phyloP scores from a whole-genome alignment of 2,797 vertebrate species.

The Babyrousa celebensis region DNA sequence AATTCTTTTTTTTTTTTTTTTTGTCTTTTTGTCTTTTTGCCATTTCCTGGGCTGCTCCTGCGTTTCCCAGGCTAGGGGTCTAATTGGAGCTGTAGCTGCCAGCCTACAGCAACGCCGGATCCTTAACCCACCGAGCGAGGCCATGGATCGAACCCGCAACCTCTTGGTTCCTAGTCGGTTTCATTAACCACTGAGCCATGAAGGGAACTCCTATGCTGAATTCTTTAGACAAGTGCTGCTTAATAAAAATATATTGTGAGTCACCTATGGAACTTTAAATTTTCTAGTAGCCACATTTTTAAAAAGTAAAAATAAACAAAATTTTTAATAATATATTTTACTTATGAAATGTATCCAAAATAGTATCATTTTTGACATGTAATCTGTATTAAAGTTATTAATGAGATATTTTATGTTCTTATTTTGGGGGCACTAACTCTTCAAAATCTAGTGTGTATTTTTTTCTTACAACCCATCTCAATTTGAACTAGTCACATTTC shows the following conservation, averaged over 20 bases:
- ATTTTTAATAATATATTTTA: constrained; percentile 50
- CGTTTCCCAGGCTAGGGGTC: no score
- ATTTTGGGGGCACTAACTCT: neutral
- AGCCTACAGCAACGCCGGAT: no score
- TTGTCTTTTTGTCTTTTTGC: no score
- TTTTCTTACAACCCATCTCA: neutral
- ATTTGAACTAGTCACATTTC: neutral
- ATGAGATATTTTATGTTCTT: neutral
- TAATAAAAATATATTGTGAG: constrained; percentile 28
- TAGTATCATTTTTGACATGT: neutral
- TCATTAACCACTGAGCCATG: no score
- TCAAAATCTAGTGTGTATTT: neutral
- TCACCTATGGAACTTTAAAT: neutral
- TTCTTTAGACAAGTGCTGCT: neutral
- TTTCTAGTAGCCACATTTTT: neutral
- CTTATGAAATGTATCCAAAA: constrained; percentile 32
- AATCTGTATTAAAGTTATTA: neutral
- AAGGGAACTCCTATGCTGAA: neutral
- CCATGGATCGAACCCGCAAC: no score
- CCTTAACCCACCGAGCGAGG: no score
- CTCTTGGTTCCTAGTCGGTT: no score
- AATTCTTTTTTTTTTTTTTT: neutral
- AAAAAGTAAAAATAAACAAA: neutral
- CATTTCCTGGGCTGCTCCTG: no score
- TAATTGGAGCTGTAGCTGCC: no score